Base-by-base conservation (phyloP, 2,888 invertebrate genomes). In the Luffia ferchaultella region DNA sequence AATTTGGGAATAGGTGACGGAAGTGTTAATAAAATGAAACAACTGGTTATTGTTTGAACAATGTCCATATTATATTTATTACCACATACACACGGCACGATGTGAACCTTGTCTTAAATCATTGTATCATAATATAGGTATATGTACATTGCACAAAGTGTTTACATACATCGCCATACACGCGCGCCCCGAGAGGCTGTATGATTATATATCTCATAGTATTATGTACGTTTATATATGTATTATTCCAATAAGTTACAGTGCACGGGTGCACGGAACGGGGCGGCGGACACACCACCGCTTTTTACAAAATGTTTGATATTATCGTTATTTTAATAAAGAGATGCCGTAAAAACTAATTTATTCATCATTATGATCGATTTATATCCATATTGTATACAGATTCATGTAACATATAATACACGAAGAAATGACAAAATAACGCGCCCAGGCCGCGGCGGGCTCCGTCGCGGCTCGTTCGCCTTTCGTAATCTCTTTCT, bases 11-110 rank as follows among this genome's bases (percentile, higher is more conserved):
- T 30, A 30, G 30, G 30, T 7, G 3, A 30, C 3, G 12, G 19
- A 48, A 46, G 17, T 30, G 18, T 20, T 44, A 20, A n/a, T 44
- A 19, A 80, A 82, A 82, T 83, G 70, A 80, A 82, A 83, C 77
- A 79, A 78, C 75, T 70, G 73, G 69, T 87, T 78, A 82, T 87
- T 88, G 87, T 89, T 90, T 91, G 90, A 91, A 91, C 91, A 91
- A 90, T 91, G 90, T 91, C 90, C 91, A 90, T 90, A 90, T 90
- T 90, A 90, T 90, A 90, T 90, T 89, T 90, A 87, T 88, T 89
- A 90, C 90, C 91, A 91, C 91, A 91, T 91, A 91, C 91, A 91
- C 91, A 91, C 91, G 91, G 91, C 91, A 91, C 91, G 90, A 91
- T 90, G 92, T 91, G 91, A 92, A 91, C 91, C 91, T 91, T 90